Evolutionary conservation across 2,888 invertebrate species (phyloP), one percentile per base, ranked within the genome.

Genomic region (Tromatobia lineatoria): DNA sequence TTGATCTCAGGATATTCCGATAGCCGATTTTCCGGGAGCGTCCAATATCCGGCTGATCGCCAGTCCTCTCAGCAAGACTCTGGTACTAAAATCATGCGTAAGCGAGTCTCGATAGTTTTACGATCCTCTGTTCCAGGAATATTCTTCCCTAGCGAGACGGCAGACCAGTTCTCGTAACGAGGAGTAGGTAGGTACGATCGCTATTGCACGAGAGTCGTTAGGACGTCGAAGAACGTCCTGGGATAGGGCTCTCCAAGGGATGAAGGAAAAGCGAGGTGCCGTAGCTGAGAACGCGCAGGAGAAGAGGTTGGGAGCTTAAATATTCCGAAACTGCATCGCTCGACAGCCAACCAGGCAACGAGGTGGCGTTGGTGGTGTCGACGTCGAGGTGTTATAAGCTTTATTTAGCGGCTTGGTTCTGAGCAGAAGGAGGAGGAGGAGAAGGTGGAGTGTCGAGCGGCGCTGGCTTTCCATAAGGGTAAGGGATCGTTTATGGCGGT

Each of bases 401-500:
- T 90, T 90, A 90, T 90, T 91, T 89, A 89, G 88, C 86, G 75
- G 78, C 64, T 77, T 25, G 64, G 52, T 18, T 29, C 57, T 47
- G 66, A 73, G 74, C 66, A 82, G 69, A 82, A 85, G 86, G 3
- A 47, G 85, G 54, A 20, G 79, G 83, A 83, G 86, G 11, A 23
- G 86, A 45, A 15, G 79, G 59, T 13, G 34, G 59, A 71, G 69
- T 78, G 50, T 70, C 52, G 71, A 69, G 61, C 45, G 23, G 52
- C 70, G 66, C 47, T 67, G 52, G 64, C 59, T 50, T 57, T 74
- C 52, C 78, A 67, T 57, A 73, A 80, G 82, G 86, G 77, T 71
- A 80, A 69, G 84, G 90, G 86, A 90, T 90, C 91, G 90, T 92
- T 92, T 92, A 91, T 89, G 88, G 88, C 88, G 88, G 88, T 90